These are phyloP conservation scores for Melopsittacus undulatus DNA, from an alignment of 2,797 vertebrate species.

Conservation along the genomic window DNA sequence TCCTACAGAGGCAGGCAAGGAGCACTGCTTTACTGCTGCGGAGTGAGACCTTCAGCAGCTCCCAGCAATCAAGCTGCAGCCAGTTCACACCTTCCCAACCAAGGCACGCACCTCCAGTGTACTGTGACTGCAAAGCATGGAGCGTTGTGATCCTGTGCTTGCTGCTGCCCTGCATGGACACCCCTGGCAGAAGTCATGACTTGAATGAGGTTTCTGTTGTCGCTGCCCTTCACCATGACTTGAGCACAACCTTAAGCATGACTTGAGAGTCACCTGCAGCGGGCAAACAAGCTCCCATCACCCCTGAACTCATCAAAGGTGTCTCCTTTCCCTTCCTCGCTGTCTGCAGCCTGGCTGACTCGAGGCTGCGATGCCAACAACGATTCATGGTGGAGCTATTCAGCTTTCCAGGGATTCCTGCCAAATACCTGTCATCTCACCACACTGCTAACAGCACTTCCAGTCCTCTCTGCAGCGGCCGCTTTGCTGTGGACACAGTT, in stretches of 20 bases:
- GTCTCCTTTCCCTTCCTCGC: not conserved
- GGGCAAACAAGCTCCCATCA: not conserved
- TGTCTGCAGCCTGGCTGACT: not conserved
- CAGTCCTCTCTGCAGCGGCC: not conserved
- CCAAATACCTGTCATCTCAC: not conserved
- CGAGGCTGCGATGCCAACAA: not conserved
- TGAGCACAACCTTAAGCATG: not conserved
- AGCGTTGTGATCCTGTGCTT: not conserved
- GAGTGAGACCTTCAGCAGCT: not conserved
- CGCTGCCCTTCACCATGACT: fast-evolving
- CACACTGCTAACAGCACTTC: not conserved
- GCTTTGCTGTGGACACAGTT: not conserved
- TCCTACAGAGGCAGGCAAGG: not conserved
- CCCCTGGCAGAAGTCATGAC: not conserved
- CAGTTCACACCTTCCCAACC: not conserved
- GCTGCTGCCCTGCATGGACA: not conserved
- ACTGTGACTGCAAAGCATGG: fast-evolving
- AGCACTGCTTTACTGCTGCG: not conserved
- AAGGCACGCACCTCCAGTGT: not conserved
- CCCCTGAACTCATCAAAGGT: not conserved
- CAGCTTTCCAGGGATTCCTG: not conserved
- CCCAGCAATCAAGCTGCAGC: not conserved
- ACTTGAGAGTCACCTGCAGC: not conserved
- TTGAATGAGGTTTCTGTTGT: not conserved
- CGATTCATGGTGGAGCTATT: not conserved